Evolutionary conservation across 2,113 vertebrate species (phyloP), one percentile per base, ranked within the genome.

Genomic region (Naja naja): DNA sequence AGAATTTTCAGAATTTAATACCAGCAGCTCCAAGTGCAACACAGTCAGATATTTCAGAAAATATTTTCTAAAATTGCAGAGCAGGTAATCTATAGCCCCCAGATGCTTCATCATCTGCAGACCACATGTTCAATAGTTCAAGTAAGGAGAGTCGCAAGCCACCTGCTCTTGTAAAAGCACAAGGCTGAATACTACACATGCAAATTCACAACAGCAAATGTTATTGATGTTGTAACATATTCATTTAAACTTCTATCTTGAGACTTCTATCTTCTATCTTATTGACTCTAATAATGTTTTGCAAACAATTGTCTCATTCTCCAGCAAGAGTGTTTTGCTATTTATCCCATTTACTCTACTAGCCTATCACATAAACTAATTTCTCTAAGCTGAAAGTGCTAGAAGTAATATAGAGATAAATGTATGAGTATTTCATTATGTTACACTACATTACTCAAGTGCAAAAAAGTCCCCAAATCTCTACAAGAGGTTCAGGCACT

Each of bases 311-410:
- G 94, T 94, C 94, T 92, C 93, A 96, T 93, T 96, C 94, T 93
- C 95, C 64, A 96, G 95, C 94, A 93, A 95, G 95, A 95, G 93
- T 93, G 92, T 95, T 97, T 64, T 95, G 94, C 89, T 90, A 95
- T 96, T 85, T 87, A 95, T 95, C 30, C 47, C 81, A 89, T 81
- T 81, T 47, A 94, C 88, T 89, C 53, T 39, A 81, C 90, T 91
- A 34, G 94, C 94, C 49, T 94, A 47, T 93, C 92, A 96, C 95
- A 95, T 94, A 96, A 96, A 91, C 95, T 94, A 92, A 96, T 95
- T 95, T 96, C 93, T 94, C 93, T 95, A 85, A 95, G 89, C 94
- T 94, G 94, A 95, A 95, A 95, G 45, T 34, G 52, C 92, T 94
- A 93, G 85, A 92, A 93, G 55, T 88, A 93, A 94, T 45, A 93